Percentiles rank a stretch among this genome's conserved stretches.
Evolutionary conservation across 2,888 invertebrate genomes (phyloP).

Genomic region (Drosophila ochracea): DNA sequence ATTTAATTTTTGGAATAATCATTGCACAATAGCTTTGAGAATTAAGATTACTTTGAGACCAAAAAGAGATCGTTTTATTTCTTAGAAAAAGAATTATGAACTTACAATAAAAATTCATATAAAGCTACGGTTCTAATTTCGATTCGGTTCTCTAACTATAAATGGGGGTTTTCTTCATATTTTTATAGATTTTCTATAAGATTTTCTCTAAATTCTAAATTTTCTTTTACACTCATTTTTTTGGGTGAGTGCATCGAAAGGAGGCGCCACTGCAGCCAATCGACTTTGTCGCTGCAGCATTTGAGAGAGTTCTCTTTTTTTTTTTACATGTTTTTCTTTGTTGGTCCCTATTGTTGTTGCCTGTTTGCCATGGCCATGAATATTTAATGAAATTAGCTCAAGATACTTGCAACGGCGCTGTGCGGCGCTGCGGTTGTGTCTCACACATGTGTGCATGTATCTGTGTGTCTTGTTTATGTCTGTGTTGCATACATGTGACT

Average conservation of each 20-base stretch:
- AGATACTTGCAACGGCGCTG: slow-evolving; percentile 58
- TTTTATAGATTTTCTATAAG: not conserved
- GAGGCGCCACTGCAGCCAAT: slow-evolving; percentile 37
- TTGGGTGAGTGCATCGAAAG: slow-evolving; percentile 3
- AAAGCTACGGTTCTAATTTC: not conserved
- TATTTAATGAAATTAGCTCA: slow-evolving; percentile 79
- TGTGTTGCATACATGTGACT: not conserved
- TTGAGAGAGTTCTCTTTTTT: not conserved
- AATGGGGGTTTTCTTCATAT: not conserved
- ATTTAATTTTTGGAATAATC: not conserved
- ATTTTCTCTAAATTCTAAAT: not conserved
- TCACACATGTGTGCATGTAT: slow-evolving; percentile 20
- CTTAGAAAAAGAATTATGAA: not conserved
- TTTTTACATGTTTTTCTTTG: slow-evolving; percentile 2
- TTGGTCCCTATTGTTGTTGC: slow-evolving; percentile 21
- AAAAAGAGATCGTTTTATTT: not conserved
- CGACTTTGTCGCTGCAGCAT: slow-evolving; percentile 30
- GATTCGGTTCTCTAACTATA: not conserved
- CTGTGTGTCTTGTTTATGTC: not conserved
- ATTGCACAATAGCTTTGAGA: not conserved
- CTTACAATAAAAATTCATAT: not conserved
- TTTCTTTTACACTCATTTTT: not conserved
- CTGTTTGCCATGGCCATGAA: slow-evolving; percentile 67
- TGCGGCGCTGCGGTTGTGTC: slow-evolving; percentile 50
- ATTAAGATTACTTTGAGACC: not conserved